Evolutionary conservation across 1,140 invertebrate genomes (phyloP).

Genomic region (Conopomorpha cramerella): DNA sequence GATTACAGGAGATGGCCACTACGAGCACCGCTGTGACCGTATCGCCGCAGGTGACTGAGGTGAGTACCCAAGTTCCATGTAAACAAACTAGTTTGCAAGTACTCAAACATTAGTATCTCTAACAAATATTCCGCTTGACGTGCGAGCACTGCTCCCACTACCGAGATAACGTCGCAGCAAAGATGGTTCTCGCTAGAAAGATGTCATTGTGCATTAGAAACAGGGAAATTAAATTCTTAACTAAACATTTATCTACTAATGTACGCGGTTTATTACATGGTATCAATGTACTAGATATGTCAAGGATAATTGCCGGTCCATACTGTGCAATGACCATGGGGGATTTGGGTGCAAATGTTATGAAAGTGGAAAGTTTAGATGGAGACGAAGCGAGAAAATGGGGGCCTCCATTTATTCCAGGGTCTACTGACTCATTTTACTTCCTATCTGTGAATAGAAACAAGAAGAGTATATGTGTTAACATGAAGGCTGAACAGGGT

Average conservation of each 20-base stretch:
- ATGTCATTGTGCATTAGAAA: no score
- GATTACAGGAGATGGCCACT: constrained; percentile 39
- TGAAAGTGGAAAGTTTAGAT: constrained; percentile 83
- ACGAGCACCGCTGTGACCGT: constrained; percentile 45
- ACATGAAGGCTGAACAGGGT: constrained; percentile 73
- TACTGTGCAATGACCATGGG: constrained; percentile 93
- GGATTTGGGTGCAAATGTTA: constrained; percentile 92
- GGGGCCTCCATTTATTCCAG: constrained; percentile 87
- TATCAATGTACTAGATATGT: constrained; percentile 80
- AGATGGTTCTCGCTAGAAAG: no score
- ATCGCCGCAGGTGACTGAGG: constrained; percentile 5
- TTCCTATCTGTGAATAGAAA: constrained; percentile 91
- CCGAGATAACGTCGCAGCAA: no score
- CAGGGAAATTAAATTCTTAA: no score
- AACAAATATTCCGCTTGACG: neutral
- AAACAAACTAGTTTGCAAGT: no score
- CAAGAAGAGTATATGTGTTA: constrained; percentile 91
- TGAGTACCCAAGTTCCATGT: no score
- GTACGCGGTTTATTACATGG: constrained; percentile 48
- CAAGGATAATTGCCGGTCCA: constrained; percentile 81
- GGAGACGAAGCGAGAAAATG: constrained; percentile 92
- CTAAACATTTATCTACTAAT: no score
- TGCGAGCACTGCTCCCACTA: neutral
- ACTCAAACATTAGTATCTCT: neutral
- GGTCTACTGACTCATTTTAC: constrained; percentile 78